phyloP scores from a whole-genome alignment of 2,888 invertebrate species.

The Ischnus inquisitorius region DNA sequence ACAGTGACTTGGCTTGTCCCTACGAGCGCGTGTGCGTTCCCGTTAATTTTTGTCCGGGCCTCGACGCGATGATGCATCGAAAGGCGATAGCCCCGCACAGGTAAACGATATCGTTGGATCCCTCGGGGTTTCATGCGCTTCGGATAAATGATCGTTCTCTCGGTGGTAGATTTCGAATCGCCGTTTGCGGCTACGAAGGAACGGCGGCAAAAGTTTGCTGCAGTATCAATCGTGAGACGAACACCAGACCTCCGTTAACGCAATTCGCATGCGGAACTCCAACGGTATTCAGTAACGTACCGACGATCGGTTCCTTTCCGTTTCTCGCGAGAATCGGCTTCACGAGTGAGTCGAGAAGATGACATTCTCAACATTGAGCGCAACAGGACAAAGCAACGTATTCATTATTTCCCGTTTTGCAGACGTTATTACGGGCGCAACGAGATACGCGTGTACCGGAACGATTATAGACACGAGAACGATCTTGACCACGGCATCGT shows the following conservation, averaged over 20 bases:
- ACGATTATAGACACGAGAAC: slow-evolving; percentile 89
- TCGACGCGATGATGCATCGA: slow-evolving; percentile 74
- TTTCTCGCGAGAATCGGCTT: slow-evolving; percentile 93
- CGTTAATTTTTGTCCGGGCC: slow-evolving; percentile 75
- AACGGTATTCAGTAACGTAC: slow-evolving; percentile 57
- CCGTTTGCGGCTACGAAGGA: slow-evolving; percentile 78
- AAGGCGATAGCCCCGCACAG: slow-evolving; percentile 78
- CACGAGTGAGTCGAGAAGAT: slow-evolving; percentile 87
- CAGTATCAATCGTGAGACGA: slow-evolving; percentile 60
- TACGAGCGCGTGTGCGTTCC: slow-evolving; percentile 73
- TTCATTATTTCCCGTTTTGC: slow-evolving; percentile 75
- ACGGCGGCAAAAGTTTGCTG: slow-evolving; percentile 78
- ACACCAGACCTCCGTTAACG: slow-evolving; percentile 21
- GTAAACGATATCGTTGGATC: slow-evolving; percentile 67
- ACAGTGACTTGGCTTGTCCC: slow-evolving; percentile 73
- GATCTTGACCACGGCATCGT: slow-evolving; percentile 92
- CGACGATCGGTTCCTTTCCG: slow-evolving; percentile 89
- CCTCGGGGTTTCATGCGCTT: neutral
- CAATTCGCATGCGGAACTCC: slow-evolving; percentile 54
- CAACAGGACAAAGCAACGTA: neutral
- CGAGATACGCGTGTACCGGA: slow-evolving; percentile 92
- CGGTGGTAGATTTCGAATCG: slow-evolving; percentile 76
- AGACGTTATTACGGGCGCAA: slow-evolving; percentile 90
- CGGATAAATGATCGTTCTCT: neutral
- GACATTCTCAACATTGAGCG: neutral